Evolutionary conservation across 2,888 invertebrate genomes (phyloP), one percentile per base, ranked within the genome.

Genomic region (Phengaris arion): DNA sequence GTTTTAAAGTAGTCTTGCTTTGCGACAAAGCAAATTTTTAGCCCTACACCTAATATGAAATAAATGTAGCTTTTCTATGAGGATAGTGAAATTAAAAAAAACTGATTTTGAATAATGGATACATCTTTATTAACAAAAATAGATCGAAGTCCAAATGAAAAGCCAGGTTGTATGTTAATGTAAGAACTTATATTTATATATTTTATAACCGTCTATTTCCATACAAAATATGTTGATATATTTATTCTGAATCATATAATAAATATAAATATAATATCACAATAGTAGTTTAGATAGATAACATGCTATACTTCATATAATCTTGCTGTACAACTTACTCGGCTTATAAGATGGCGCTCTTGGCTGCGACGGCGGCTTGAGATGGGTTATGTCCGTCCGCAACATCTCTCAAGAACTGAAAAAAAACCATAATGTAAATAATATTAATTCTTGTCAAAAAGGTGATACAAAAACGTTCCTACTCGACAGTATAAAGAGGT

Each of bases 141-240:
- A 77, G 79, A 76, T 80, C 80, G 78, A 79, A 74, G 76, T 81
- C 83, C 77, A 83, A 87, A 88, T 86, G 81, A 88, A 89, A 89
- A 88, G 88, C 89, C 89, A 81, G 48, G 84, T 87, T 87, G 81
- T 85, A 78, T 75, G 81, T 80, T 85, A 83, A 81, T 75, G 77
- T 82, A 83, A 85, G 87, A 88, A 87, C 83, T 81, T 90, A 88
- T 90, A 90, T 89, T 88, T 88, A 87, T 82, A 85, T 84, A 85
- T 48, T 70, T 80, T 77, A 82, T 81, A 82, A 76, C 77, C 76
- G 77, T 79, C 78, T 81, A 81, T 81, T 78, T 76, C 57, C 22
- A 22, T 54, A 51, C 59, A 48, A 74, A 74, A 15, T 46, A 55
- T 48, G 22, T 8, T 22, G 5, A 64, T 64, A 48, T 59, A 46